Percentiles rank a stretch among this genome's conserved stretches.
Conservation (phyloP, 2,113 vertebrate genomes). For the Cryptotis parvus region DNA sequence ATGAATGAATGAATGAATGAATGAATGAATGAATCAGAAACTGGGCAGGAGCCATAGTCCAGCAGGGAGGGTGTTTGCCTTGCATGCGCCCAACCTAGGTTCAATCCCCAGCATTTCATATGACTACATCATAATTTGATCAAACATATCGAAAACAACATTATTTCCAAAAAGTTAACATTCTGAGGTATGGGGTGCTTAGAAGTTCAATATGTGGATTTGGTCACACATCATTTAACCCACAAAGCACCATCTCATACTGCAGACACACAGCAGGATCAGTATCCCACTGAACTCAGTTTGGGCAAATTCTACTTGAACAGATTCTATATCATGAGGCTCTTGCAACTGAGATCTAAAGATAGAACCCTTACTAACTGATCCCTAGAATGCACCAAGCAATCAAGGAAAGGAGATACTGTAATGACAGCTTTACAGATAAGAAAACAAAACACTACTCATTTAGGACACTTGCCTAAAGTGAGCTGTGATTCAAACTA, state of each 20-base stretch:
- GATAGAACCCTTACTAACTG: not conserved
- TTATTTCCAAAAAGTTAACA: not conserved
- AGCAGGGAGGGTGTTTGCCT: too few species aligned
- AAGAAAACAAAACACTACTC: constrained; percentile 7
- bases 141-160: not conserved
- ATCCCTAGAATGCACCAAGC: not conserved
- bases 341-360: not conserved
- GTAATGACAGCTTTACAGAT: not conserved
- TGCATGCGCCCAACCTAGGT: too few species aligned
- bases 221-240: not conserved
- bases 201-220: not conserved
- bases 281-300: not conserved
- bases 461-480: not conserved
- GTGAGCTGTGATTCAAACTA: not conserved
- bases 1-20: too few species aligned
- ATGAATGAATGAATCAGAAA: too few species aligned
- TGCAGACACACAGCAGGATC: not conserved
- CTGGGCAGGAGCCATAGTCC: too few species aligned
- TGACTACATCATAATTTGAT: not conserved
- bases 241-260: not conserved
- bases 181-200: not conserved
- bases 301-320: not conserved
- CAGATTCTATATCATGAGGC: not conserved
- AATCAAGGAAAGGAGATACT: not conserved
- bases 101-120: too few species aligned